phyloP scores from a whole-genome alignment of 1,140 invertebrate genomes.

The Ceratitis capitata region DNA sequence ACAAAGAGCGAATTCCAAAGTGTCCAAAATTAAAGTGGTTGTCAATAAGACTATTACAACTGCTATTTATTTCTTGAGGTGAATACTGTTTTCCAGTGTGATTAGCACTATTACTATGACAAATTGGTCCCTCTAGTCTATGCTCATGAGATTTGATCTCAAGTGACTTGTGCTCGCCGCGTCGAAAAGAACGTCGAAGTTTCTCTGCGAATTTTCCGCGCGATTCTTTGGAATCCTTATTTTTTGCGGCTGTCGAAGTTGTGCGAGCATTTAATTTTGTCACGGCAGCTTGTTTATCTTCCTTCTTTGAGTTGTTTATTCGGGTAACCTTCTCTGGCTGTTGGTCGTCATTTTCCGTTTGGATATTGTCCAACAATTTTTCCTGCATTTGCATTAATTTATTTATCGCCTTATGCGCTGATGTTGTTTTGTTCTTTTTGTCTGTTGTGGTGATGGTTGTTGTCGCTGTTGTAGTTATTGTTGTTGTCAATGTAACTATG shows the following conservation, averaged over 20 bases:
- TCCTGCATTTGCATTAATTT: slow-evolving; percentile 56
- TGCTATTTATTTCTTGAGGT: not conserved
- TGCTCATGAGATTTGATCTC: slow-evolving; percentile 53
- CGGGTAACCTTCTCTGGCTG: slow-evolving; percentile 53
- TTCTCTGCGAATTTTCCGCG: slow-evolving; percentile 54
- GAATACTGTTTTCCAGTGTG: not conserved
- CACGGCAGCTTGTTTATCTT: not conserved
- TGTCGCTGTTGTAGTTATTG: slow-evolving; percentile 5
- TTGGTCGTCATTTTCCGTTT: slow-evolving; percentile 50
- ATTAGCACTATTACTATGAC: not conserved
- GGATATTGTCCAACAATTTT: slow-evolving; percentile 56
- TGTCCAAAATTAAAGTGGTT: not conserved
- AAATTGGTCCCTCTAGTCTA: not conserved
- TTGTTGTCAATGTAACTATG: not conserved
- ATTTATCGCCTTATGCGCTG: not conserved
- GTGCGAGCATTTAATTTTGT: not conserved
- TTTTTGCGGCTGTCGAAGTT: slow-evolving; percentile 45
- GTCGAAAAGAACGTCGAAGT: slow-evolving; percentile 57
- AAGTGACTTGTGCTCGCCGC: slow-evolving; percentile 56
- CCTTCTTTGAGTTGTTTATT: slow-evolving; percentile 43
- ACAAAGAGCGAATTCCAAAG: slow-evolving; percentile 12
- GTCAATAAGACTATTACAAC: not conserved
- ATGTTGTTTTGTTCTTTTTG: slow-evolving; percentile 30
- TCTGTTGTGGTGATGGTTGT: slow-evolving; percentile 27
- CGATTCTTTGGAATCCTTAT: slow-evolving; percentile 52